Conservation (phyloP, 2,888 invertebrate species). For the Lydus trimaculatus region DNA sequence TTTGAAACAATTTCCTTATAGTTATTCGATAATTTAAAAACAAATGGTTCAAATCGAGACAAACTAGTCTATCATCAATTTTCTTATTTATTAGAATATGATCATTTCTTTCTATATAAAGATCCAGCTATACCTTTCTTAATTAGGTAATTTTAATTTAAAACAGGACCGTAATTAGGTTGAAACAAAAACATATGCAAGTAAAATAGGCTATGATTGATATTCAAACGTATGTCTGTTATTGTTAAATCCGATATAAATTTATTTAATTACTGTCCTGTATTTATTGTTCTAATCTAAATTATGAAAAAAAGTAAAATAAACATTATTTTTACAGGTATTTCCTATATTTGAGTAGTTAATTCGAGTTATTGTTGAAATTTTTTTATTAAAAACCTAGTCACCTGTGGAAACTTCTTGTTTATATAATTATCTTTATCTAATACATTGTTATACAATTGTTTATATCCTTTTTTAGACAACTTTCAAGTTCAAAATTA, state of each 20-base stretch:
- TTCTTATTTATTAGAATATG: constrained; percentile 32
- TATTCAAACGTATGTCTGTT: not conserved
- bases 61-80: constrained; percentile 34
- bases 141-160: constrained; percentile 51
- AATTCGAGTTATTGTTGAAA: not conserved
- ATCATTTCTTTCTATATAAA: constrained; percentile 43
- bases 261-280: not conserved
- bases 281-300: not conserved
- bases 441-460: not conserved
- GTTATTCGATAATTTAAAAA: constrained; percentile 40
- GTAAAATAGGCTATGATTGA: constrained; percentile 33
- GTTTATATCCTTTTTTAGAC: not conserved
- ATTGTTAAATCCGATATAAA: not conserved
- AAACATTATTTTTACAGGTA: not conserved
- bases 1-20: constrained; percentile 30
- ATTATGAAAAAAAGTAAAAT: not conserved
- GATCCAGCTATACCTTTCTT: constrained; percentile 47
- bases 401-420: not conserved
- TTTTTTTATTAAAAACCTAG: not conserved
- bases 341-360: not conserved
- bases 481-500: constrained; percentile 3
- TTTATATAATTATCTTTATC: not conserved
- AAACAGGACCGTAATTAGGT: not conserved
- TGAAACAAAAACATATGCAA: constrained; percentile 21
- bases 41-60: constrained; percentile 15